Evolutionary conservation across 1,140 invertebrate species (phyloP), one percentile per base, ranked within the genome.

Genomic region (Hypothenemus hampei): DNA sequence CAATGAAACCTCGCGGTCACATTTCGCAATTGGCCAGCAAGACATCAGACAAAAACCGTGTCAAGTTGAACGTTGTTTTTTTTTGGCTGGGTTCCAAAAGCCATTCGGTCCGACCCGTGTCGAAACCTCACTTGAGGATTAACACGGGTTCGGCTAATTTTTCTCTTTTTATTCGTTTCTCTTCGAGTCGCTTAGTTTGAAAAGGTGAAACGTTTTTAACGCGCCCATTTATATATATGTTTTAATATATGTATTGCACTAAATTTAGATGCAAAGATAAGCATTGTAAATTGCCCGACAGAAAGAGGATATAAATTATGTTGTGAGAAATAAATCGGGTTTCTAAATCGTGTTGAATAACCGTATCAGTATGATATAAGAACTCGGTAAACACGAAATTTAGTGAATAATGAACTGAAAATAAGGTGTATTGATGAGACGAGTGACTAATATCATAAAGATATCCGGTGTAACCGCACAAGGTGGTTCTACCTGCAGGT

Each of bases 51-150:
- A n/a, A 15, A 35, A 48, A 48, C 20, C 29, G 31, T 48, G 46
- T 48, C 46, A 48, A 48, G 46, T 48, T 48, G 29, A 48, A 48
- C 46, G 19, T 36, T 48, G n/a, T n/a, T n/a, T n/a, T n/a, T n/a
- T n/a, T 36, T 48, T 48, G 46, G 46, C 35, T 20, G 3, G 4
- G 11, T 6, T 33, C 46, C 46, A 48, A 48, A n/a, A n/a, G n/a
- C 11, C 18, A 10, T 23, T 43, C 40, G 23, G 40, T 43, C 40
- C 20, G 1, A n/a, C 7, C 7, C 21, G 40, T 18, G 19, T 11
- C 23, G 7, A 19, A 8, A 43, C 20, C 11, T 43, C 23, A 18
- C 40, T n/a, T n/a, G 18, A 16, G 10, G 40, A 22, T 23, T 23
- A 43, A 23, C 40, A 4, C 11, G 40, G 11, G 22, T n/a, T 21